Base-by-base conservation (phyloP, 2,797 vertebrate genomes). In the Acipenser oxyrinchus region DNA sequence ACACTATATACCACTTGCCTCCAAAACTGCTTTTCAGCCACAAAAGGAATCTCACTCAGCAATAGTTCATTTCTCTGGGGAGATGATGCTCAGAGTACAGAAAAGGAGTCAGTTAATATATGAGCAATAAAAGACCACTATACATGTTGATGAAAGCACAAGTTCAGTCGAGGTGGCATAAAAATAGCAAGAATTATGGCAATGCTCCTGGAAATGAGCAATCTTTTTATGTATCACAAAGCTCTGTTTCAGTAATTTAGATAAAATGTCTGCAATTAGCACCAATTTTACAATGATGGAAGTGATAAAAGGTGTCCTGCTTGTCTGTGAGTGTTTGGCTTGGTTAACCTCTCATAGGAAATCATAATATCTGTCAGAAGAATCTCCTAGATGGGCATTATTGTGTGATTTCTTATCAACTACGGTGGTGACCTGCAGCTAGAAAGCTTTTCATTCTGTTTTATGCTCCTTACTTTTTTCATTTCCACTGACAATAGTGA, bases 41-140 rank as follows among this genome's bases (percentile, higher is more conserved):
- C 79, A 83, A 82, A 74, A 72, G 85, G 83, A 87, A 76, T 80
- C 87, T 84, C 84, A 76, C 79, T 83, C 72, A 82, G 81, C 82
- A 87, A 88, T 85, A 84, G 86, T 82, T 83, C 82, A 71, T 77
- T 88, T 80, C 86, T 83, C 82, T 74, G 74, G 80, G 83, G 84
- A 81, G 83, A 84, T 86, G 86, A 86, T 88, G 81, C 87, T 88
- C 87, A 84, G 86, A 88, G 87, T 78, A 81, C 84, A 78, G 75
- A 81, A 78, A 88, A 88, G 9, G 53, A n/a, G 80, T 85, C 77
- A 75, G 81, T 78, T 88, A 88, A 90, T 90, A 90, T 91, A 90
- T 90, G 81, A 87, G 84, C 89, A 85, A 88, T 90, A 91, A 90
- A 88, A 83, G 87, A 82, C 86, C 87, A 87, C 88, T 88, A 90